These are phyloP conservation scores for Blera fallax DNA, from an alignment of 2,888 invertebrate species.

Conservation along the genomic window DNA sequence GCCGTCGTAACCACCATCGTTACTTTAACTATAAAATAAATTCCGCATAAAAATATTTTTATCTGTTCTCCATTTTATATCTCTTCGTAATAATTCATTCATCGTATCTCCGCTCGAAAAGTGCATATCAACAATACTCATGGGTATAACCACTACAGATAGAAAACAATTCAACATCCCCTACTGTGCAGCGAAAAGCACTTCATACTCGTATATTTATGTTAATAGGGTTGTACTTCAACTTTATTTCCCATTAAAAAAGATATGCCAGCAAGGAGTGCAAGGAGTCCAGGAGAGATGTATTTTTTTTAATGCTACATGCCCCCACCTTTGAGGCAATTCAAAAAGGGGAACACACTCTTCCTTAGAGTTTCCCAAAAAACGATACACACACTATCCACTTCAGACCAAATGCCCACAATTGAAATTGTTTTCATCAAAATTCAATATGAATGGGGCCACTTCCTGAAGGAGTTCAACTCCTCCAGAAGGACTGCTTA, in stretches of 20 bases:
- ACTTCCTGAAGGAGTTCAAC: background rate
- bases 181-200: background rate
- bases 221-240: background rate
- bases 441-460: background rate
- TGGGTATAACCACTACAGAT: too few relatives aligned
- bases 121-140: background rate
- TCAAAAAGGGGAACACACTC: background rate
- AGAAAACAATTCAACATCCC: background rate
- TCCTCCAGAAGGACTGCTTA: background rate
- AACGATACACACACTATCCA: background rate
- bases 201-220: background rate
- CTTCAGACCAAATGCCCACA: too few relatives aligned
- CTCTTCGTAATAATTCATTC: background rate
- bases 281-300: background rate
- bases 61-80: background rate
- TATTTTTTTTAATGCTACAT: background rate
- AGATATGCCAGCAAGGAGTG: too few relatives aligned
- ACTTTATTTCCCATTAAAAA: background rate
- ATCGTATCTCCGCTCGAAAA: background rate
- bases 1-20: background rate
- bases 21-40: background rate
- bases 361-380: background rate
- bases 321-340: background rate
- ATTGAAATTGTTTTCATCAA: background rate
- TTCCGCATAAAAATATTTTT: background rate